Evolutionary conservation across 2,888 invertebrate genomes (phyloP).

Genomic region (Drosophila atripex): DNA sequence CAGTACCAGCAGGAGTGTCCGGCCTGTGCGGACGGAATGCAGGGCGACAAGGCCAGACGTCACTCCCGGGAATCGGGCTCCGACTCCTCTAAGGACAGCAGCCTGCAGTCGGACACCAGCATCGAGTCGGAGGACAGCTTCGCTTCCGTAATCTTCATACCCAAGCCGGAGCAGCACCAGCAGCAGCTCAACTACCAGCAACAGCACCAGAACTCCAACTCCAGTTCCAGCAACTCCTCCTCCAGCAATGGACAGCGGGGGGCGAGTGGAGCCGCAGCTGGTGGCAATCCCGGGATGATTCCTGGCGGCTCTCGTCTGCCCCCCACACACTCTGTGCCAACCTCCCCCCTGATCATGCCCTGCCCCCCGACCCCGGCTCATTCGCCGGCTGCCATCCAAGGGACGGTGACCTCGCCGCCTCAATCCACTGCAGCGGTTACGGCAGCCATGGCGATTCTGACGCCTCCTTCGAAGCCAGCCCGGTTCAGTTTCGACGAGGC

Average conservation of each 20-base stretch:
- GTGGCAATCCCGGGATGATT: slow-evolving; percentile 19
- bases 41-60: slow-evolving; percentile 86
- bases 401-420: slow-evolving; percentile 80
- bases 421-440: slow-evolving; percentile 80
- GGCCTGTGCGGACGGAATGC: slow-evolving; percentile 70
- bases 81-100: slow-evolving; percentile 94
- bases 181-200: slow-evolving; percentile 81
- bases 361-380: slow-evolving; percentile 84
- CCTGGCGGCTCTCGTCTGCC: slow-evolving; percentile 43
- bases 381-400: slow-evolving; percentile 82
- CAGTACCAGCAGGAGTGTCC: slow-evolving; percentile 74
- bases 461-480: slow-evolving; percentile 70
- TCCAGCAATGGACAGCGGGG: slow-evolving; percentile 77
- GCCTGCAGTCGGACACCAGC: slow-evolving; percentile 96
- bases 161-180: slow-evolving; percentile 88
- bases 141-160: slow-evolving; percentile 95
- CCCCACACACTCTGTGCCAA: slow-evolving; percentile 87
- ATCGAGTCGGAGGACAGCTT: slow-evolving; percentile 97
- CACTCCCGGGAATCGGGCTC: slow-evolving; percentile 94
- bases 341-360: slow-evolving; percentile 87
- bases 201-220: slow-evolving; percentile 81
- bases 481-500: slow-evolving; percentile 59
- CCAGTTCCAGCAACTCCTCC: slow-evolving; percentile 82
- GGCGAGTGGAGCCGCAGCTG: slow-evolving; percentile 41
- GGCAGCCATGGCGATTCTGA: slow-evolving; percentile 82